Conservation (phyloP, 2,113 vertebrate genomes). For the Aegithalos caudatus region DNA sequence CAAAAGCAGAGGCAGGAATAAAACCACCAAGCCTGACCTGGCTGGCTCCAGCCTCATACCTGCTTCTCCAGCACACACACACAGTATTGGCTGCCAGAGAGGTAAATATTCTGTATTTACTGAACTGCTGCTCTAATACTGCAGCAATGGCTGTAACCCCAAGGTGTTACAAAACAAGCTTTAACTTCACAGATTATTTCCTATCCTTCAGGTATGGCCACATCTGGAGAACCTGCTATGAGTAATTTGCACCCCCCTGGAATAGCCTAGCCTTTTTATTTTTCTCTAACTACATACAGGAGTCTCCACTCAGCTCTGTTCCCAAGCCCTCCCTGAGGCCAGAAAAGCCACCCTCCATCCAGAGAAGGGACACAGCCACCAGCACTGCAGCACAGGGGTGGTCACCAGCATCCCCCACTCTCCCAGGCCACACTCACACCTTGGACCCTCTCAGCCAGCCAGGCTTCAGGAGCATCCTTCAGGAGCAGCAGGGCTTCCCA, state of each 20-base stretch:
- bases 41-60: neutral
- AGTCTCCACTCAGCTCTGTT: neutral
- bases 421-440: neutral
- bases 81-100: neutral
- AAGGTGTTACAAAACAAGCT: neutral
- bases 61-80: neutral
- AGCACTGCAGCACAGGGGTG: neutral
- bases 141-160: neutral
- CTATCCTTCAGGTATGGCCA: neutral
- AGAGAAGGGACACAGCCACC: neutral
- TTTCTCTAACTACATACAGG: neutral
- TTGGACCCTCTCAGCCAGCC: neutral
- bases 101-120: neutral
- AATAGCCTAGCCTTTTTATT: neutral
- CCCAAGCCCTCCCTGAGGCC: neutral
- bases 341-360: neutral
- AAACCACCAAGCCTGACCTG: fast-evolving
- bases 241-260: neutral
- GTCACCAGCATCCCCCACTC: neutral
- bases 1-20: neutral
- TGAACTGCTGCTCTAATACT: neutral
- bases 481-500: neutral
- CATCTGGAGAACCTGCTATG: fast-evolving
- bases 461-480: neutral
- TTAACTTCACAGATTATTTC: neutral